Percentiles rank a stretch among this genome's conserved stretches.
phyloP scores from a whole-genome alignment of 2,888 invertebrate genomes.

The Quadroppia sp. region DNA sequence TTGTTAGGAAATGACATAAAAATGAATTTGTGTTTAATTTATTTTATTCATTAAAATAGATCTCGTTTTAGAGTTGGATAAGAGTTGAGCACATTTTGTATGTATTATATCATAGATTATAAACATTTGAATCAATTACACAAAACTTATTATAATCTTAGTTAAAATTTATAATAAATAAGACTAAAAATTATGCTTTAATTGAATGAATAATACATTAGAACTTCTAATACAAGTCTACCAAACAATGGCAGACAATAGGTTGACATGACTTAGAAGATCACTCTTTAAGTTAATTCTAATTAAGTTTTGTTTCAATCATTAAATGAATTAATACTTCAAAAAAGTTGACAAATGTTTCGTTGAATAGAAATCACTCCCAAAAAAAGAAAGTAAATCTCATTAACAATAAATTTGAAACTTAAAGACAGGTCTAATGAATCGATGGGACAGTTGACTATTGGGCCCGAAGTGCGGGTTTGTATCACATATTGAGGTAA shows the following conservation, averaged over 20 bases:
- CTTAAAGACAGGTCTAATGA: not conserved
- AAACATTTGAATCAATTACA: not conserved
- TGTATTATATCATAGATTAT: not conserved
- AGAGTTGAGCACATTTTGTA: slow-evolving; percentile 5
- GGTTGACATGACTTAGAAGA: not conserved
- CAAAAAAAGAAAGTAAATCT: not conserved
- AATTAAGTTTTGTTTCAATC: not conserved
- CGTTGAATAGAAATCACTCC: not conserved
- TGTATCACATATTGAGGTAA: slow-evolving; percentile 18
- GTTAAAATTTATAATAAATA: not conserved
- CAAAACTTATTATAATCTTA: not conserved
- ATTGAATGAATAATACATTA: not conserved
- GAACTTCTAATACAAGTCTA: not conserved
- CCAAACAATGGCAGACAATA: not conserved
- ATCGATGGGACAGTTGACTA: not conserved
- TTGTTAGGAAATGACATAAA: not conserved
- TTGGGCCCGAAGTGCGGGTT: slow-evolving; percentile 8
- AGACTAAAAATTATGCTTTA: not conserved
- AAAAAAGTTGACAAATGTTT: not conserved
- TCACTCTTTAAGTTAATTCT: not conserved
- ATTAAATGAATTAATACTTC: not conserved
- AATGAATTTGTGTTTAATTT: not conserved
- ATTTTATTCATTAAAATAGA: not conserved
- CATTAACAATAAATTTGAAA: not conserved
- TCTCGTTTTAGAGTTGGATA: not conserved